Percentiles rank a stretch among this genome's conserved stretches.
Conservation (phyloP, 2,797 vertebrate species). For the Melanotaenia boesemani region DNA sequence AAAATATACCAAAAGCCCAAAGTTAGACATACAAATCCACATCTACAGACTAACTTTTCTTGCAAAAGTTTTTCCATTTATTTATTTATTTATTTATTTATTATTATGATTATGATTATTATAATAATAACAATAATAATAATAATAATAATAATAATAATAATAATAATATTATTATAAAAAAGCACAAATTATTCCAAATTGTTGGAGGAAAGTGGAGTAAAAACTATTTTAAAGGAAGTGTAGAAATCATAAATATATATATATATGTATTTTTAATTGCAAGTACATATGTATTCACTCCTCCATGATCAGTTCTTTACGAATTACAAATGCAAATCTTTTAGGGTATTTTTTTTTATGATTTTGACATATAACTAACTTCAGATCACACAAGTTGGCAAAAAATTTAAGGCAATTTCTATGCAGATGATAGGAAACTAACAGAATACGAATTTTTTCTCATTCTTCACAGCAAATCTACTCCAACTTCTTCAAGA, state of each 20-base stretch:
- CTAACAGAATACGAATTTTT: background rate
- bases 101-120: too few relatives aligned
- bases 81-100: background rate
- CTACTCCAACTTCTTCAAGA: background rate
- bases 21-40: conserved; percentile 76
- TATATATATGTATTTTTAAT: too few relatives aligned
- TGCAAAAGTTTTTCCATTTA: background rate
- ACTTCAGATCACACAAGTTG: background rate
- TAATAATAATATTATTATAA: too few relatives aligned
- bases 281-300: too few relatives aligned
- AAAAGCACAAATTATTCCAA: too few relatives aligned
- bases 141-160: too few relatives aligned
- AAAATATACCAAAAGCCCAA: conserved; percentile 51
- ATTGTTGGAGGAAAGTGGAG: too few relatives aligned
- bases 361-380: background rate
- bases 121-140: too few relatives aligned
- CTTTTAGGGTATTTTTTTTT: background rate
- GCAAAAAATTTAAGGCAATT: background rate
- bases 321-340: background rate
- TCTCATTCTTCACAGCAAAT: background rate
- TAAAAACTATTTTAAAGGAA: too few relatives aligned
- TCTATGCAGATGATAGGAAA: background rate
- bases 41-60: conserved; percentile 65
- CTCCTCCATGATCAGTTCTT: background rate
- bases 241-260: too few relatives aligned